Evolutionary conservation across 1,140 invertebrate species (phyloP).

Genomic region (Heliconius eleuchia): DNA sequence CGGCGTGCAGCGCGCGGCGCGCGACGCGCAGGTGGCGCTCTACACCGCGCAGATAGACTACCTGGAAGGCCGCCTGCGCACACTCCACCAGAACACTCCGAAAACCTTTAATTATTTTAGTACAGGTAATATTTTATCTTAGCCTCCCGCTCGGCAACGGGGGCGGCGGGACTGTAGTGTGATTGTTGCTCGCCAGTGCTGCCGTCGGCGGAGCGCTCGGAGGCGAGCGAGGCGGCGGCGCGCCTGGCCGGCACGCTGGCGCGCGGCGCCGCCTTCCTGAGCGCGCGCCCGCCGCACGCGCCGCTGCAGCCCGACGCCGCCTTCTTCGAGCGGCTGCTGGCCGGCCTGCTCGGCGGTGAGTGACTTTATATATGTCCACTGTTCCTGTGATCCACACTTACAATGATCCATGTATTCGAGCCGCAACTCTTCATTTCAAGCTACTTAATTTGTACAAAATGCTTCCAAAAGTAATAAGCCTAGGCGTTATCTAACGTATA

Average conservation of each 20-base stretch:
- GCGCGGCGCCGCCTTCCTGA: constrained; percentile 57
- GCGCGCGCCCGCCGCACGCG: constrained; percentile 45
- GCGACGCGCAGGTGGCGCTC: constrained; percentile 66
- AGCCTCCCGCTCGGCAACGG: no score
- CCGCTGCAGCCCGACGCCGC: constrained; percentile 45
- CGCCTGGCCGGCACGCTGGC: constrained; percentile 47
- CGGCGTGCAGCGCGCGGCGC: constrained; percentile 39
- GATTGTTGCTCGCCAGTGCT: constrained; percentile 43
- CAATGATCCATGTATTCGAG: no score
- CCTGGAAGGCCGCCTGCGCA: constrained; percentile 67
- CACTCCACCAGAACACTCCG: constrained; percentile 39
- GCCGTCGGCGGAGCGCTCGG: constrained; percentile 46
- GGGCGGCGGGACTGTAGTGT: no score
- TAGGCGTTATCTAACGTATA: no score
- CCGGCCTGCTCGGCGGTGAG: constrained; percentile 49
- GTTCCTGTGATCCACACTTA: no score
- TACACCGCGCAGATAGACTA: constrained; percentile 82
- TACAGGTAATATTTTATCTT: constrained; percentile 45
- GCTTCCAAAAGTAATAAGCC: no score
- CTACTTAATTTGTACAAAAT: no score
- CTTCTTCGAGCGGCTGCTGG: constrained; percentile 50
- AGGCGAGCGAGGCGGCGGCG: constrained; percentile 51
- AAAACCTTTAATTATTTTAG: constrained; percentile 59
- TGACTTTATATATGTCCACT: no score
- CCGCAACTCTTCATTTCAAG: no score